Evolutionary conservation across 2,113 vertebrate genomes (phyloP).

Genomic region (Corydoras maculifer): DNA sequence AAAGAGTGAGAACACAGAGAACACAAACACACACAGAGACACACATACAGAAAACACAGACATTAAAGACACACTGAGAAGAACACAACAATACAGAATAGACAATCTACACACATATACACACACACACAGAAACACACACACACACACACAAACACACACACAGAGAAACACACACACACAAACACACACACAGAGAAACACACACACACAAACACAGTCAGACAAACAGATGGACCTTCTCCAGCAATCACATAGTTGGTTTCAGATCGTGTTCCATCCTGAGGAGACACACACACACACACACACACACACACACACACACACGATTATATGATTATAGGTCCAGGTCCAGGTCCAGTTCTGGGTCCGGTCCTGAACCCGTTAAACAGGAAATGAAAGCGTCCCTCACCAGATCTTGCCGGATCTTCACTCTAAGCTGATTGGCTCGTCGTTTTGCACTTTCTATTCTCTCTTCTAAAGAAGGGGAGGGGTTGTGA

Average conservation of each 20-base stretch:
- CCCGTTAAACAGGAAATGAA: not conserved
- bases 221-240: slow-evolving; percentile 45
- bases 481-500: slow-evolving; percentile 64
- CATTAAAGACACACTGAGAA: too few species aligned
- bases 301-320: too few species aligned
- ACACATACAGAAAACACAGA: too few species aligned
- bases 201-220: slow-evolving; percentile 6
- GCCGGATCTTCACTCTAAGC: slow-evolving; percentile 80
- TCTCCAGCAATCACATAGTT: slow-evolving; percentile 60
- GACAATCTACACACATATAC: not conserved
- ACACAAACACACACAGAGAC: too few species aligned
- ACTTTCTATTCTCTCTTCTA: slow-evolving; percentile 82
- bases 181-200: not conserved
- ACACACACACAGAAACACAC: not conserved
- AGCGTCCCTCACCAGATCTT: slow-evolving; percentile 63
- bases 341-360: too few species aligned
- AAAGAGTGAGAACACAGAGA: too few species aligned
- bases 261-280: slow-evolving; percentile 55
- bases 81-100: not conserved
- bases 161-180: not conserved
- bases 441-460: slow-evolving; percentile 78
- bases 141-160: not conserved
- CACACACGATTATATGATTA: too few species aligned
- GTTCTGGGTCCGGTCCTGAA: not conserved
- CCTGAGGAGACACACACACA: slow-evolving; percentile 43